phyloP scores from a whole-genome alignment of 1,140 invertebrate genomes.

The Drosophila miranda region DNA sequence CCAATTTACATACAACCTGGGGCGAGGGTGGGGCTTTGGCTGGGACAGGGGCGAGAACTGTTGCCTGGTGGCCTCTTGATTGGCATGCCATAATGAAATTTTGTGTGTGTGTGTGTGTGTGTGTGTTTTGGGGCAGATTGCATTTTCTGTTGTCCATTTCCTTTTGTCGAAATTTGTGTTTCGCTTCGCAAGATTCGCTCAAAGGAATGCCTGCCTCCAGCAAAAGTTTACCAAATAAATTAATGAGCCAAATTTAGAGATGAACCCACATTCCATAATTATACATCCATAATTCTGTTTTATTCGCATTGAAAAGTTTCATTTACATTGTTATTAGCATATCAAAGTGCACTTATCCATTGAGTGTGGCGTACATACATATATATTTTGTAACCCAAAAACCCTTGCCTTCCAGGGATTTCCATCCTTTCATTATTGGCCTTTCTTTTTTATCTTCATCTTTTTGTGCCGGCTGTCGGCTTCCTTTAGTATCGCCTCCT shows the following conservation, averaged over 20 bases:
- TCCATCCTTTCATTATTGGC: background rate
- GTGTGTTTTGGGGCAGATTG: slow-evolving; percentile 25
- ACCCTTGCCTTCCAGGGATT: background rate
- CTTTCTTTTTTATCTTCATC: background rate
- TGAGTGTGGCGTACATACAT: background rate
- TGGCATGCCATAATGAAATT: slow-evolving; percentile 60
- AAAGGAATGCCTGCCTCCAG: no score
- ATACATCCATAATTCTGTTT: slow-evolving; percentile 19
- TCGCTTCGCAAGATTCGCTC: background rate
- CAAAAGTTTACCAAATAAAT: no score
- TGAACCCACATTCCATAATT: background rate
- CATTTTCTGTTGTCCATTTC: slow-evolving; percentile 41
- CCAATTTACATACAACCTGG: slow-evolving; percentile 51
- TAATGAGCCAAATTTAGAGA: background rate
- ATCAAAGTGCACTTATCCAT: slow-evolving; percentile 14
- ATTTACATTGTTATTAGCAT: slow-evolving; percentile 30
- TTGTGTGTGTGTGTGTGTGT: slow-evolving; percentile 20
- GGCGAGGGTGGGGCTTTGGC: background rate
- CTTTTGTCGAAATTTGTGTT: slow-evolving; percentile 13
- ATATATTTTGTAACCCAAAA: background rate
- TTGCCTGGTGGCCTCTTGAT: slow-evolving; percentile 34
- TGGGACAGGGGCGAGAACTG: background rate
- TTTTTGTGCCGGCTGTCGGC: no score
- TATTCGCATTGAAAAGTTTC: slow-evolving; percentile 24
- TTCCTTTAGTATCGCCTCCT: slow-evolving; percentile 47